Base-by-base conservation (phyloP, 2,888 invertebrate species). In the Synanthedon myopaeformis region DNA sequence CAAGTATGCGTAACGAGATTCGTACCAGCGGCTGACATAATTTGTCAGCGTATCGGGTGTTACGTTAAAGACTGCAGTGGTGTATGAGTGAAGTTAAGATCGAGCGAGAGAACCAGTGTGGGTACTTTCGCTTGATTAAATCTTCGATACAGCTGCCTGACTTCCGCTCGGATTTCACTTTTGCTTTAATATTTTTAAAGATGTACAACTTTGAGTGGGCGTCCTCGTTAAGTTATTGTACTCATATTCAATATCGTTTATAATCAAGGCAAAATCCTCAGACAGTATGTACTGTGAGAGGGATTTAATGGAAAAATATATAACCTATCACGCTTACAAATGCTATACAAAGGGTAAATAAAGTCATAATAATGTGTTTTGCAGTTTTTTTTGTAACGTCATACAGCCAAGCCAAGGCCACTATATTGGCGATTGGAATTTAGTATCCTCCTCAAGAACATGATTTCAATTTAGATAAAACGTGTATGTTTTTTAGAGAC, bases 61-160 rank as follows among this genome's bases (percentile, higher is more conserved):
- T 59, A 60, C 60, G 57, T 63, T 61, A 57, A 57, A 53, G 54
- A 58, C 63, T 61, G 59, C 61, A 58, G 57, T 66, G 62, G 60
- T 59, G 65, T 62, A 63, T 59, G 62, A 61, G 62, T 62, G 63
- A 65, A 62, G 61, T 19, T 12, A n/a, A 13, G 62, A 62, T 69
- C 71, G 67, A 67, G 69, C 67, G 65, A 68, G 66, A 63, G 67
- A 83, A 86, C 84, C 76, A 69, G 83, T 79, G 74, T 77, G 82
- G 79, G 78, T 79, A 85, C 85, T 85, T 85, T 86, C 84, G 81
- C 85, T 79, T 61, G 64, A 61, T 76, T 74, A 74, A 75, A 78
- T 78, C 74, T 66, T 66, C 76, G 66, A 67, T 64, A 67, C 66
- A 70, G 72, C 45, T 45, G 45, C 64, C 69, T 70, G 74, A 73